Conservation (phyloP, 2,888 invertebrate genomes). For the Trissolcus japonicus region DNA sequence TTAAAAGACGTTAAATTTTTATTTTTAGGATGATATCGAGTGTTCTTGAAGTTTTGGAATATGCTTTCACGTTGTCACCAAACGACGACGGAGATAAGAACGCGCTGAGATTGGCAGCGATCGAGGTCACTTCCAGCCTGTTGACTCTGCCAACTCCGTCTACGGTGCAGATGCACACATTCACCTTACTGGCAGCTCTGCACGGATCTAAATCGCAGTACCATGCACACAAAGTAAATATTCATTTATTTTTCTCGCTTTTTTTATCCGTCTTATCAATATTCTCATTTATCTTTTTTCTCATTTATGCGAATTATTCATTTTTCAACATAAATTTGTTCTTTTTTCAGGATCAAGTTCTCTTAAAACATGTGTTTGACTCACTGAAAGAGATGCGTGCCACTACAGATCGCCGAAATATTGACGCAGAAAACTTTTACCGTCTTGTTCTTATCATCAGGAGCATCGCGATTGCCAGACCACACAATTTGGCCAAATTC, state of each 20-base stretch:
- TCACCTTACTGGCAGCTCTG: constrained; percentile 88
- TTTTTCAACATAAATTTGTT: constrained; percentile 49
- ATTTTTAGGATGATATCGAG: constrained; percentile 81
- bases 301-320: not conserved
- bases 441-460: constrained; percentile 89
- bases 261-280: not conserved
- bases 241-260: too few species aligned
- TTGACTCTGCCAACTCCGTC: constrained; percentile 84
- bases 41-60: constrained; percentile 85
- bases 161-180: constrained; percentile 86
- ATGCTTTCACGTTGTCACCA: constrained; percentile 80
- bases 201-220: constrained; percentile 85
- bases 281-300: too few species aligned
- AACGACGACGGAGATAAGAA: constrained; percentile 78
- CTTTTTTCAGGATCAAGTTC: constrained; percentile 85
- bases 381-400: constrained; percentile 82
- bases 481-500: constrained; percentile 86
- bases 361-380: constrained; percentile 85
- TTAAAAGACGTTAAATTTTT: not conserved
- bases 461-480: constrained; percentile 89
- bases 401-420: constrained; percentile 81
- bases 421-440: constrained; percentile 94
- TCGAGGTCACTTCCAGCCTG: constrained; percentile 82
- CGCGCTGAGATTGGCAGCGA: constrained; percentile 78
- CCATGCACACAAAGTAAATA: constrained; percentile 88